These are phyloP conservation scores for Capreolus pygargus DNA, from an alignment of 2,113 vertebrate genomes.

Conservation along the genomic window DNA sequence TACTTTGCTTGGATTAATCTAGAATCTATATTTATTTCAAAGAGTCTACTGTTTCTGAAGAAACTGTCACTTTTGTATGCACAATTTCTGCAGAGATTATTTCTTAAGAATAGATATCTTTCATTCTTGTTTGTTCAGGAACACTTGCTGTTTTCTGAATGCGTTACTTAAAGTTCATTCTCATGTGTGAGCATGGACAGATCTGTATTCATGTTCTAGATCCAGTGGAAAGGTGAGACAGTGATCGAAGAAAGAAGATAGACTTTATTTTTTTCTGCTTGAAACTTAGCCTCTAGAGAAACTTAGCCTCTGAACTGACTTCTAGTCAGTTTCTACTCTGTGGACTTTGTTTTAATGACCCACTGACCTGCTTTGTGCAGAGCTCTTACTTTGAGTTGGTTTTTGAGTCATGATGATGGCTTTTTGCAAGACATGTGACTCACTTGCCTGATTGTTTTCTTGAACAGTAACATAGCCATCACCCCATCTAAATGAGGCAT, in stretches of 20 bases:
- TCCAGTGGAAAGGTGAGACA: neutral
- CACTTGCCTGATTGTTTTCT: neutral
- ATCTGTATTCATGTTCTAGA: neutral
- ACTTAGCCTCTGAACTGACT: neutral
- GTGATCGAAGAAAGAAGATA: neutral
- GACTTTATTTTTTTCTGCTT: neutral
- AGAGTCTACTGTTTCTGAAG: neutral
- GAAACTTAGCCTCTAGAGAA: neutral
- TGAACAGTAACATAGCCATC: neutral
- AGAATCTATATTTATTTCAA: constrained; percentile 23
- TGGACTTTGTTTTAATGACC: neutral
- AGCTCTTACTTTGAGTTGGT: neutral
- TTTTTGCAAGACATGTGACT: neutral
- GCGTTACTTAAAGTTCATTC: neutral
- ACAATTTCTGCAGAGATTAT: neutral
- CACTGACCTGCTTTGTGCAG: neutral
- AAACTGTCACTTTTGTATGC: neutral
- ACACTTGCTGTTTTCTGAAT: neutral
- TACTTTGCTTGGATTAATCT: constrained; percentile 22
- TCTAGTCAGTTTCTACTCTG: neutral
- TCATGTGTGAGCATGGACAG: neutral
- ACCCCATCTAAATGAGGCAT: neutral
- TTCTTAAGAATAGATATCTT: neutral
- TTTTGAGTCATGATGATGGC: neutral
- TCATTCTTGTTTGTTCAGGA: neutral